Base-by-base conservation (phyloP, 2,113 vertebrate species). In the Emydura subglobosa region DNA sequence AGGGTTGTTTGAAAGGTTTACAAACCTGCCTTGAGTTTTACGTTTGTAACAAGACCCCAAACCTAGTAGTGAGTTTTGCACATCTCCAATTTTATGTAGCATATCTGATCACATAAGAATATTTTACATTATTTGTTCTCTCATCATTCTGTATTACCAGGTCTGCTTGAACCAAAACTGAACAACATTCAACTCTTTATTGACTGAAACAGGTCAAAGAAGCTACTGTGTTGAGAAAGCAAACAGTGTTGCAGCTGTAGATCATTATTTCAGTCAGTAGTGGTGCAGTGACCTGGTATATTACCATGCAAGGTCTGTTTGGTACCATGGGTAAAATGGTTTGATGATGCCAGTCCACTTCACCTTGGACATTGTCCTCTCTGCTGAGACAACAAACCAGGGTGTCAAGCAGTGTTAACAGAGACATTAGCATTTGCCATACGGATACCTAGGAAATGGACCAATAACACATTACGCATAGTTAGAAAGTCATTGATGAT, bases 391-490 rank as follows among this genome's bases (percentile, higher is more conserved):
- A 78, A 42, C 24, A 47, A 47, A 47, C 24, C 12, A 44, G 24
- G 13, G 24, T 47, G 42, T 78, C 74, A 42, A 25, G 42, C 39
- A 47, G 22, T 78, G 39, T 47, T 42, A 47, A 25, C 25, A 47
- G 24, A 44, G 25, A 16, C 3, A 10, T 78, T 78, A 76, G 39
- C 39, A 96, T 96, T 96, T 96, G 96, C 97, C 96, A 94, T 96
- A 96, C 95, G 96, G 96, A 96, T 92, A 95, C 68, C 91, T 95
- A 93, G 96, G 89, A 93, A 82, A 82, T 87, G 87, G 93, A 94
- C 87, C 96, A 97, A 94, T 95, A 96, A 94, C 94, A 87, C 87
- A 96, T 94, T 88, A 92, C 95, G n/a, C 89, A 86, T 92, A 97
- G 54, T 79, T 68, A 86, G 95, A 95, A 97, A 95, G 81, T 86